Conservation (phyloP, 92 coral and sea anemone species). For the Siderastrea siderea region DNA sequence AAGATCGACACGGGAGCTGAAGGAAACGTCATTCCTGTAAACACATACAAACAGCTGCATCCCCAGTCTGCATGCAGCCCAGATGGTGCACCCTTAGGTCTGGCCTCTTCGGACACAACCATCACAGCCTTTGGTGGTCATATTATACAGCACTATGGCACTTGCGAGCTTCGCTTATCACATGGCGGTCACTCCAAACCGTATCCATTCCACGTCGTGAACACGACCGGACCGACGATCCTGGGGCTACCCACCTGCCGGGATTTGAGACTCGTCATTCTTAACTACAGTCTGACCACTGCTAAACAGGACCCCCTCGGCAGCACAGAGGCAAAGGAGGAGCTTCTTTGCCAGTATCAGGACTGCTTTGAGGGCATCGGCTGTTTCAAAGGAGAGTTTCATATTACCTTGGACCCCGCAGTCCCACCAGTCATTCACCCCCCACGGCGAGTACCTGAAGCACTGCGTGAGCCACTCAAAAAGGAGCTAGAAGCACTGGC, state of each 20-base stretch:
- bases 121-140: slow-evolving; percentile 81
- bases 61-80: slow-evolving; percentile 61
- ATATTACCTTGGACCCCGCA: slow-evolving; percentile 57
- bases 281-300: slow-evolving; percentile 13
- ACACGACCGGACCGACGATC: slow-evolving; percentile 50
- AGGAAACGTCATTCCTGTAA: slow-evolving; percentile 83
- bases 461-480: slow-evolving; percentile 60
- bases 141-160: slow-evolving; percentile 43
- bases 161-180: slow-evolving; percentile 23
- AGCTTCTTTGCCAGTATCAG: slow-evolving; percentile 7
- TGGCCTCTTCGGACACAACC: slow-evolving; percentile 63
- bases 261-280: slow-evolving; percentile 47
- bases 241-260: slow-evolving; percentile 60
- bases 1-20: slow-evolving; percentile 83
- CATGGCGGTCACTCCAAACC: slow-evolving; percentile 19
- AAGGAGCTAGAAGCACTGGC: slow-evolving; percentile 46
- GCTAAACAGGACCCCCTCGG: not conserved
- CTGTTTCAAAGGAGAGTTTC: slow-evolving; percentile 51
- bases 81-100: slow-evolving; percentile 61
- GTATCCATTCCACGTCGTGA: slow-evolving; percentile 49
- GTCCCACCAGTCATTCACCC: slow-evolving; percentile 59
- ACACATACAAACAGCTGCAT: slow-evolving; percentile 57
- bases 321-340: slow-evolving; percentile 21
- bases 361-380: slow-evolving; percentile 65
- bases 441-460: slow-evolving; percentile 69